Conservation (phyloP, 2,113 vertebrate species). For the Eclectus roratus region DNA sequence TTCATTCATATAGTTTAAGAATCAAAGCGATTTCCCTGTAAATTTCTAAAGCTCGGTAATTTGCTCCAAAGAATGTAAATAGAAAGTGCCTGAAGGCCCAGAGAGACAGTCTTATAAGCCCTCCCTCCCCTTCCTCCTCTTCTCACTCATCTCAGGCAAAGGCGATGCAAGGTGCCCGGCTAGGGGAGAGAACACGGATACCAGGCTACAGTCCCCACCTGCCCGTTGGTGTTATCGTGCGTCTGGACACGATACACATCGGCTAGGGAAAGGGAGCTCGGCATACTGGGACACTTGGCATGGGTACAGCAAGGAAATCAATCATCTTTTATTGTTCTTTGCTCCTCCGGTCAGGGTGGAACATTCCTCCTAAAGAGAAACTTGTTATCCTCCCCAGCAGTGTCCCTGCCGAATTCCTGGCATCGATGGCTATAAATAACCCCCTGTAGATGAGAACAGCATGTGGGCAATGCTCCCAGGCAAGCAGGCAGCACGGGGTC, state of each 20-base stretch:
- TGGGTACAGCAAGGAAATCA: not conserved
- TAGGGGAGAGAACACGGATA: accelerated
- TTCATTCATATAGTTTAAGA: slow-evolving; percentile 63
- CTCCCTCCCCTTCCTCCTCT: not conserved
- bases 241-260: accelerated
- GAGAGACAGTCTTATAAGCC: not conserved
- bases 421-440: slow-evolving; percentile 42
- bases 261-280: not conserved
- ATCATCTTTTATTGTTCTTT: slow-evolving; percentile 53
- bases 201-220: accelerated
- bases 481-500: not conserved
- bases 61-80: slow-evolving; percentile 48
- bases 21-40: slow-evolving; percentile 53
- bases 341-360: slow-evolving; percentile 9
- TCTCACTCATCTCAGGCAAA: not conserved
- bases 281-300: not conserved
- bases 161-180: accelerated
- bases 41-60: slow-evolving; percentile 44
- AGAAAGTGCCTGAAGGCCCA: slow-evolving; percentile 53
- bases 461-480: slow-evolving; percentile 50
- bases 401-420: slow-evolving; percentile 33
- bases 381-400: slow-evolving; percentile 44
- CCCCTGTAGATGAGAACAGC: slow-evolving; percentile 22
- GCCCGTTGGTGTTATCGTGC: not conserved
- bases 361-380: slow-evolving; percentile 67